Evolutionary conservation across 1,140 invertebrate genomes (phyloP).

Genomic region (Lutraria rhynchaena): DNA sequence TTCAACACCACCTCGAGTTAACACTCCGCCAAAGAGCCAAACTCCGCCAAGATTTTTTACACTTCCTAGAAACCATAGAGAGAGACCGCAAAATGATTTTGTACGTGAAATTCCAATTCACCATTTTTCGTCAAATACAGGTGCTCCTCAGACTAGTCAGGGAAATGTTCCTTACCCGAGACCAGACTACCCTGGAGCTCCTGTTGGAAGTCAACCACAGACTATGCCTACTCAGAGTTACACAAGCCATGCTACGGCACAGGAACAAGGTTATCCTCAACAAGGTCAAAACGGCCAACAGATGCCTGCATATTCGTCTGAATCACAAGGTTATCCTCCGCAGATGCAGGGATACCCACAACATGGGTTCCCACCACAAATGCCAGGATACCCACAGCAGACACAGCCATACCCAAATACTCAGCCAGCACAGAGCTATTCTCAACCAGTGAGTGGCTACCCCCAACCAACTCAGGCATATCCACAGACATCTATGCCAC

Average conservation of each 20-base stretch:
- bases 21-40: conserved; percentile 16
- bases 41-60: conserved; percentile 33
- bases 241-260: conserved; percentile 23
- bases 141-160: not conserved
- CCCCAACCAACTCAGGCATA: conserved; percentile 70
- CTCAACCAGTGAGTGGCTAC: conserved; percentile 78
- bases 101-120: conserved; percentile 59
- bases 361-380: not conserved
- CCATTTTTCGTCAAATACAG: conserved; percentile 24
- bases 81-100: not conserved
- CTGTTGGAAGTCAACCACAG: not conserved
- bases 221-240: not conserved
- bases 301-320: not conserved
- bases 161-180: not conserved
- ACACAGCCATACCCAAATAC: conserved; percentile 35
- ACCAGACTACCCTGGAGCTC: conserved; percentile 43
- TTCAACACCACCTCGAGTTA: conserved; percentile 59
- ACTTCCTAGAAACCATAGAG: conserved; percentile 19
- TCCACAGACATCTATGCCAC: not conserved
- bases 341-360: conserved; percentile 14
- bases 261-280: conserved; percentile 4
- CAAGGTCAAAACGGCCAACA: not conserved
- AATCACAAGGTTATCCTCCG: not conserved
- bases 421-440: conserved; percentile 65
- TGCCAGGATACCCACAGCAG: not conserved